A percentile compares a stretch with the other conserved stretches of the same genome.
These are phyloP conservation scores for Probosciger aterrimus DNA, from an alignment of 2,113 vertebrate genomes.

Conservation along the genomic window DNA sequence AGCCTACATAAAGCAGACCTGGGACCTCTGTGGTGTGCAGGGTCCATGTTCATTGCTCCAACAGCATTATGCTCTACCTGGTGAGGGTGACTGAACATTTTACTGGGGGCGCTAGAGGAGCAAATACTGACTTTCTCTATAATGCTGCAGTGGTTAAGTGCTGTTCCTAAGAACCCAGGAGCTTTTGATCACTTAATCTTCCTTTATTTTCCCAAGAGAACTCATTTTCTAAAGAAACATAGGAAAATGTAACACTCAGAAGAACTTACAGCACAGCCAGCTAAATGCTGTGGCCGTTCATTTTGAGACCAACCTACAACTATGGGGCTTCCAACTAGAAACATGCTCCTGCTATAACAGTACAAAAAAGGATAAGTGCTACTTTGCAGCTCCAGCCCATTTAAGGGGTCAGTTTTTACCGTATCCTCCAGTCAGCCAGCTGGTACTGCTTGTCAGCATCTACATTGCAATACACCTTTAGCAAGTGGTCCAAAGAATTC, in stretches of 20 bases:
- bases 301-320: background rate
- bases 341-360: background rate
- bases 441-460: slow-evolving; percentile 92
- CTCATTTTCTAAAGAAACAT: background rate
- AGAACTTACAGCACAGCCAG: background rate
- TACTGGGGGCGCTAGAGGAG: background rate
- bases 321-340: background rate
- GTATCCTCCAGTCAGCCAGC: slow-evolving; percentile 95
- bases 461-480: slow-evolving; percentile 85
- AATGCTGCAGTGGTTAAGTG: background rate
- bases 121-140: background rate
- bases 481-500: slow-evolving; percentile 90
- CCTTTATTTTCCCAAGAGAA: background rate
- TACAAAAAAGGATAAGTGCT: background rate
- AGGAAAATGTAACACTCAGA: background rate
- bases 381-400: background rate
- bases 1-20: background rate
- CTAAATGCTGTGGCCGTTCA: background rate
- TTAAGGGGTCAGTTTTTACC: slow-evolving; percentile 74
- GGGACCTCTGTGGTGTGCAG: background rate
- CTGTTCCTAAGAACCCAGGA: background rate
- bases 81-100: background rate
- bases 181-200: background rate
- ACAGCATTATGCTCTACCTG: background rate
- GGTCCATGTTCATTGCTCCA: background rate